Conservation (phyloP, 2,888 invertebrate species). For the Baccha elongata region DNA sequence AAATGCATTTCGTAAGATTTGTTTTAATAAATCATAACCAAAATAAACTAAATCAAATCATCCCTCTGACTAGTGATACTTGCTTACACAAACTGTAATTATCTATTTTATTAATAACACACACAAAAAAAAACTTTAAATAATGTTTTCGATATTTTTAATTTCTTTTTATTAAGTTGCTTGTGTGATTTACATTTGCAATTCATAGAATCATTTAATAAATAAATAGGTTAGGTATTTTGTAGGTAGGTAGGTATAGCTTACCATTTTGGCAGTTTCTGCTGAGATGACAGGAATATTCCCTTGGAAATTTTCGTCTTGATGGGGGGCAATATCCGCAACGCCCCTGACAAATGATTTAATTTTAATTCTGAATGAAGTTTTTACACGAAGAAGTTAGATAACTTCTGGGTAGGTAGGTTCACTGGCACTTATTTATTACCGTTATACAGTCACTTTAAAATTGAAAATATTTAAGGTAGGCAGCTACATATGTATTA, state of each 20-base stretch:
- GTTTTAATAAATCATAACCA: conserved; percentile 25
- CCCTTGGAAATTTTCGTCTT: conserved; percentile 40
- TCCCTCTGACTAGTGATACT: neutral
- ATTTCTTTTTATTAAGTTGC: conserved; percentile 22
- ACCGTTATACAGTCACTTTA: conserved; percentile 21
- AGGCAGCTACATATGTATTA: too few species aligned
- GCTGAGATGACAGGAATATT: conserved; percentile 61
- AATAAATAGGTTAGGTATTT: conserved; percentile 11
- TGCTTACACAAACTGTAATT: neutral
- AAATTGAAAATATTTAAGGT: conserved; percentile 4
- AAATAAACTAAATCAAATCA: conserved; percentile 54
- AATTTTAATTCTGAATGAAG: neutral
- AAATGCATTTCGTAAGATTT: conserved; percentile 27
- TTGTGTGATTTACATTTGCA: conserved; percentile 10
- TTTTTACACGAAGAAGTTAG: conserved; percentile 9
- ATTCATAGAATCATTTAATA: neutral
- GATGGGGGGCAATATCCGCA: conserved; percentile 68
- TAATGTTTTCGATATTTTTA: conserved; percentile 30
- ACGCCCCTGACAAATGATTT: conserved; percentile 39
- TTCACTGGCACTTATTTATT: conserved; percentile 44
- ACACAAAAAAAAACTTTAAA: too few species aligned
- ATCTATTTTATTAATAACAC: conserved; percentile 27
- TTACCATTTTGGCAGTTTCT: conserved; percentile 65
- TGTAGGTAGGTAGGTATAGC: neutral
- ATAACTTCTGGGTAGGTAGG: neutral